Evolutionary conservation across 2,797 vertebrate genomes (phyloP).

Genomic region (Distichodus sexfasciatus): DNA sequence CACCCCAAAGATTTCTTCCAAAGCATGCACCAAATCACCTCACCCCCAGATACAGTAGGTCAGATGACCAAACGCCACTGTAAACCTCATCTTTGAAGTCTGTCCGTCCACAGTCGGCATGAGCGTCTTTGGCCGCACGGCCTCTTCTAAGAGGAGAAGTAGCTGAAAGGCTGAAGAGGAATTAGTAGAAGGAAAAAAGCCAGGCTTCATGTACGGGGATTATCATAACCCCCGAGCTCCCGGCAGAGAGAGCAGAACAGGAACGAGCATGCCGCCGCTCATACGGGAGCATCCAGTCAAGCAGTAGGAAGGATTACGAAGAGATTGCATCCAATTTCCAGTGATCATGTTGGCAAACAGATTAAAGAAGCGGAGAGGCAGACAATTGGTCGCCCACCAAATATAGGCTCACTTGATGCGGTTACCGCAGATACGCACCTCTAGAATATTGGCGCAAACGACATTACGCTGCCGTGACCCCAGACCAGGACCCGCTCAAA

Average conservation of each 20-base stretch:
- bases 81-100: no score
- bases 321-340: conserved; percentile 44
- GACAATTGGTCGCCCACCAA: conserved; percentile 51
- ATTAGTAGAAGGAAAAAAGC: conserved; percentile 17
- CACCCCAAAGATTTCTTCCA: no score
- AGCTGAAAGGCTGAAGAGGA: conserved; percentile 3
- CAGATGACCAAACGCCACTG: no score
- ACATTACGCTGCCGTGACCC: conserved; percentile 43
- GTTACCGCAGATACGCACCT: conserved; percentile 48
- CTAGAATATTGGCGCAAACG: conserved; percentile 42
- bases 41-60: no score
- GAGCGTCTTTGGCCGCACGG: background rate
- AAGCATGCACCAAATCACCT: no score
- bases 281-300: conserved; percentile 22
- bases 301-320: conserved; percentile 34
- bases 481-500: conserved; percentile 30
- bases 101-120: background rate
- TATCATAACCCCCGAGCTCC: background rate
- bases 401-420: conserved; percentile 45
- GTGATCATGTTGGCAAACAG: conserved; percentile 47
- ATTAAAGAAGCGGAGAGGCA: conserved; percentile 44
- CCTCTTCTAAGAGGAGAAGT: background rate
- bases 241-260: conserved; percentile 7
- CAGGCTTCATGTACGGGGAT: background rate
- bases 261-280: conserved; percentile 3